Base-by-base conservation (phyloP, 2,888 invertebrate genomes). In the Liodrosophila aerea region DNA sequence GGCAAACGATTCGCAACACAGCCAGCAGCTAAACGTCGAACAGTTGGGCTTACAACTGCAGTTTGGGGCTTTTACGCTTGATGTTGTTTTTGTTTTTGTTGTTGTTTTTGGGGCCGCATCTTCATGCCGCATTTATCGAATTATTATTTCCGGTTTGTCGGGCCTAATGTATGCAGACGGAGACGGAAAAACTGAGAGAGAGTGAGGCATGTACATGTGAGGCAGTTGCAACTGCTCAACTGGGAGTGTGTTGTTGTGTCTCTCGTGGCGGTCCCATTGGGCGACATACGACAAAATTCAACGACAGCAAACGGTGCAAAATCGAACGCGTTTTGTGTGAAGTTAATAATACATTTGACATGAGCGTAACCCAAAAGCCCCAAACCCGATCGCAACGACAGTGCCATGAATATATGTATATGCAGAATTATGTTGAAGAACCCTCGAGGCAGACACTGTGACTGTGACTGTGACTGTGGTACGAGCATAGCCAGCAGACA, bases 341-440 rank as follows among this genome's bases (percentile, higher is more conserved):
- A 88, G 81, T 87, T 88, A 88, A 88, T 88, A 88, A 88, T 88
- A 88, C 87, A 86, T 87, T 88, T 88, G 88, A 88, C 88, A 88
- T 85, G 83, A 65, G 22, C 22, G 22, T 22, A 22, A 22, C 22
- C 22, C 22, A 22, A 22, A 22, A 22, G 36, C 15, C 36, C 36
- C 13, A 37, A 37, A 37, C 13, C 9, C 16, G 58, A 43, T 22
- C 33, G 41, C 8, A 37, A 4, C 27, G 13, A 7, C n/a, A 9
- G 13, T 34, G 22, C 3, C 31, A 15, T 39, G 27, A 39, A 31
- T 30, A 12, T 36, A 31, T 30, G n/a, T 36, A 7, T 37, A n/a
- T 51, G 12, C 11, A 8, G 7, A 29, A 46, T 34, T 41, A 84
- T 87, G 72, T 87, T 87, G 88, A 86, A 87, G 87, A 88, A 87